Base-by-base conservation (phyloP, 2,113 vertebrate genomes). In the Scolopax mira region DNA sequence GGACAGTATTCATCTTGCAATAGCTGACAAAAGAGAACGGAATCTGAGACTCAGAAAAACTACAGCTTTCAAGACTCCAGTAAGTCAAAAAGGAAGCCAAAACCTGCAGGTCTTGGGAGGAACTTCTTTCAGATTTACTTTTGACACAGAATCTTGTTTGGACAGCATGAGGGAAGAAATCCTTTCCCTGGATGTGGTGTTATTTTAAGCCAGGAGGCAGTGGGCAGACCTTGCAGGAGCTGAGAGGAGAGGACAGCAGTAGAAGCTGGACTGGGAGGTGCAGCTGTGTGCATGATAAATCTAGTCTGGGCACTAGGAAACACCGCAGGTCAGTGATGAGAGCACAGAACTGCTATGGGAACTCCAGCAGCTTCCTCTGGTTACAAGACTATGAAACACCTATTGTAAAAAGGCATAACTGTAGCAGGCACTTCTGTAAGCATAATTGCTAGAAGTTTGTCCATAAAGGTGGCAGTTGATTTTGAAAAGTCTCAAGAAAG, bases 201-300 rank as follows among this genome's bases (percentile, higher is more conserved):
- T 44, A 13, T 82, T 67, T 87, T 37, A 80, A 65, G 17, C 23
- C n/a, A 77, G 61, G 39, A 66, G n/a, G n/a, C 19, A 51, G 41
- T 5, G 23, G 2, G 3, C 18, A 10, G 57, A 3, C 52, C 5
- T 39, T 8, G 3, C 30, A 33, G 60, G 31, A 55, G 42, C 37
- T 31, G 7, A 55, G 27, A 11, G 55, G 64, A 31, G 60, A 83
- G 39, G 19, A 9, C 0, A 24, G 41, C 27, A 12, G 23, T 8
- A 33, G 39, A 25, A 58, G 8, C 22, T 35, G 66, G n/a, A 17
- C 30, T 31, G 48, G n/a, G 52, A 72, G 5, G 7, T 17, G 30
- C 70, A 62, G 24, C 0, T 15, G n/a, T 15, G 3, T 11, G 41
- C 1, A 1, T 11, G n/a, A 19, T 21, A 28, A 49, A 23, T 62